A percentile compares a stretch with the other conserved stretches of the same genome.
Evolutionary conservation across 2,113 vertebrate genomes (phyloP).

Genomic region (Laterallus jamaicensis): DNA sequence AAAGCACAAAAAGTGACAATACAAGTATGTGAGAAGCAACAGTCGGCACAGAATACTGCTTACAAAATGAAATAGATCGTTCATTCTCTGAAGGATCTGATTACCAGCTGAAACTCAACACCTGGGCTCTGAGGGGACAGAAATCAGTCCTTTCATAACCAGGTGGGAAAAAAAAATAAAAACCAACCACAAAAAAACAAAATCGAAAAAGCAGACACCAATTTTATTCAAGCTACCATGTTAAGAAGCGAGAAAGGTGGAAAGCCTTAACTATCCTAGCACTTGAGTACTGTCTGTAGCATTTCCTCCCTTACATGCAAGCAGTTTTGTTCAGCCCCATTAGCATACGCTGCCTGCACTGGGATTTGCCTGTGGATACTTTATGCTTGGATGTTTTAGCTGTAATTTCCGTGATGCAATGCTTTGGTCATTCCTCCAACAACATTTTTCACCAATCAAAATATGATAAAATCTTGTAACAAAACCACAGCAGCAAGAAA

Average conservation of each 20-base stretch:
- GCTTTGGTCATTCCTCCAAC: neutral
- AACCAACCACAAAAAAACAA: too few species aligned
- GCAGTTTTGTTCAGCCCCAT: neutral
- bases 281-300: neutral
- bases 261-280: neutral
- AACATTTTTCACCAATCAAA: neutral
- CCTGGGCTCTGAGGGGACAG: neutral
- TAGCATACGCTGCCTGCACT: neutral
- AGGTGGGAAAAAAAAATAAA: neutral
- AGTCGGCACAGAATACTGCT: neutral
- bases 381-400: neutral
- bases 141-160: neutral
- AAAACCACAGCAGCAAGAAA: neutral
- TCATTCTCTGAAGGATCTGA: neutral
- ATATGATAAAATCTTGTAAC: neutral
- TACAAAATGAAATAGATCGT: neutral
- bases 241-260: neutral
- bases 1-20: neutral
- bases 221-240: neutral
- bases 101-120: neutral
- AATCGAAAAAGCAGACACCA: neutral
- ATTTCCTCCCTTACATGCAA: neutral
- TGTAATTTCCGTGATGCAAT: slow-evolving; percentile 2
- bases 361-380: neutral
- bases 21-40: neutral